These are phyloP conservation scores for Steromphala cineraria DNA, from an alignment of 2,888 invertebrate genomes.

Conservation along the genomic window DNA sequence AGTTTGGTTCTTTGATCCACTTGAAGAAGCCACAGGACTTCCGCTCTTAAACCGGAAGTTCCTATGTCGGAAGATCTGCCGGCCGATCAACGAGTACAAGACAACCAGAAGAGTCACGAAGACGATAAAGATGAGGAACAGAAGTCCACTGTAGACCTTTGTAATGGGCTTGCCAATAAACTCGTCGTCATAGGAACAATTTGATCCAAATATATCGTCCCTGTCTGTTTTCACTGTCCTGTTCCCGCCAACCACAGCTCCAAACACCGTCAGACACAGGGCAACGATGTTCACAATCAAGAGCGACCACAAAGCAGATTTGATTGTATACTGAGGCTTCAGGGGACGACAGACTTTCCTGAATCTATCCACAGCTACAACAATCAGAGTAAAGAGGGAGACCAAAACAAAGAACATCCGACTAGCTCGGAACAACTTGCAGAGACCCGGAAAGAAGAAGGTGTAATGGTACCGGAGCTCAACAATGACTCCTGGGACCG, in stretches of 20 bases:
- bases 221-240: not conserved
- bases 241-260: not conserved
- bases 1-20: not conserved
- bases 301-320: not conserved
- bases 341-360: slow-evolving; percentile 10
- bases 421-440: not conserved
- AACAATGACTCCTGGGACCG: not conserved
- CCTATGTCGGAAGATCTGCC: not conserved
- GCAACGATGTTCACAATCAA: not conserved
- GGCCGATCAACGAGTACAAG: not conserved
- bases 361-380: slow-evolving; percentile 18
- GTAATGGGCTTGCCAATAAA: not conserved
- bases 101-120: not conserved
- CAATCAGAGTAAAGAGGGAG: not conserved
- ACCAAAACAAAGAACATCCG: not conserved
- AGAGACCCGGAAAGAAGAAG: not conserved
- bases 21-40: not conserved
- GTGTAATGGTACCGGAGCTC: slow-evolving; percentile 7
- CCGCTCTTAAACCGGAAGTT: not conserved
- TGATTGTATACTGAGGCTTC: not conserved
- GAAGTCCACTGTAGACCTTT: not conserved
- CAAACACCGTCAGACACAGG: not conserved
- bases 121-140: not conserved
- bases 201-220: not conserved
- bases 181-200: slow-evolving; percentile 14